phyloP scores from a whole-genome alignment of 2,797 vertebrate species.

The Danio albolineatus region DNA sequence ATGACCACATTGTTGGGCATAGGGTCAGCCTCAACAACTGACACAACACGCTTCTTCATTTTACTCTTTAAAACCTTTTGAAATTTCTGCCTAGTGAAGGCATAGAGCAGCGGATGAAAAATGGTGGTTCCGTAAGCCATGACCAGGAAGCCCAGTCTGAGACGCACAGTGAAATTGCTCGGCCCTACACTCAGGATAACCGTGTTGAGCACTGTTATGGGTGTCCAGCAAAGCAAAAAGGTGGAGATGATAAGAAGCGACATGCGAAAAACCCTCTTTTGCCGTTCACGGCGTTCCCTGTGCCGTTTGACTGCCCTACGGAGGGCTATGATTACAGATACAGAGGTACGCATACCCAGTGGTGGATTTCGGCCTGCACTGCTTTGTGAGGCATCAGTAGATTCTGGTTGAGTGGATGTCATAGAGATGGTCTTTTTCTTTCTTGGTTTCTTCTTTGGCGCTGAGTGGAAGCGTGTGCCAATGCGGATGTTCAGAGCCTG shows the following conservation, averaged over 20 bases:
- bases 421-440: slow-evolving; percentile 95
- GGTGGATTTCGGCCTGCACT: slow-evolving; percentile 86
- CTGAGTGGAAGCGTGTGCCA: slow-evolving; percentile 92
- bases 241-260: slow-evolving; percentile 96
- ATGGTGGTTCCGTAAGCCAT: slow-evolving; percentile 98
- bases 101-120: slow-evolving; percentile 97
- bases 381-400: slow-evolving; percentile 86
- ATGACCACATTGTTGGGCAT: slow-evolving; percentile 90
- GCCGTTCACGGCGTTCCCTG: slow-evolving; percentile 92
- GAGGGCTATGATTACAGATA: slow-evolving; percentile 95
- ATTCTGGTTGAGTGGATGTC: slow-evolving; percentile 83
- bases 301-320: slow-evolving; percentile 94
- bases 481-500: slow-evolving; percentile 98
- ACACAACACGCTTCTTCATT: slow-evolving; percentile 95
- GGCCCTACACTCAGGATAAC: slow-evolving; percentile 92
- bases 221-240: slow-evolving; percentile 98
- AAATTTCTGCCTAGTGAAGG: slow-evolving; percentile 97
- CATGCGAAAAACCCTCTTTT: slow-evolving; percentile 96
- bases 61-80: slow-evolving; percentile 95
- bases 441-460: slow-evolving; percentile 93
- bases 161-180: slow-evolving; percentile 91
- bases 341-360: slow-evolving; percentile 94
- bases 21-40: slow-evolving; percentile 91
- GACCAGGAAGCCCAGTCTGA: slow-evolving; percentile 95
- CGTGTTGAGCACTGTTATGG: slow-evolving; percentile 95